phyloP scores from a whole-genome alignment of 2,797 vertebrate species.

The Anabacerthia variegaticeps region DNA sequence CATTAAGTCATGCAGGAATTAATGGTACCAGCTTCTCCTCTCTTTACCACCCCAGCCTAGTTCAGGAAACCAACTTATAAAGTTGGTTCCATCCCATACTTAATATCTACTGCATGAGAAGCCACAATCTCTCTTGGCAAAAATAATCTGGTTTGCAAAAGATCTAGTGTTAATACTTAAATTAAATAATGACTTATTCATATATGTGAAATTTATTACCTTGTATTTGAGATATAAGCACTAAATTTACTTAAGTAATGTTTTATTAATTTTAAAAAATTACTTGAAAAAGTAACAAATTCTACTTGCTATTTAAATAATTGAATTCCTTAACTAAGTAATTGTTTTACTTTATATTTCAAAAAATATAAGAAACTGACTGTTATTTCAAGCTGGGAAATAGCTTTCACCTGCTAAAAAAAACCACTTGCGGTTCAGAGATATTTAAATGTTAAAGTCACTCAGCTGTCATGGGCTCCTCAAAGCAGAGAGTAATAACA shows the following conservation, averaged over 20 bases:
- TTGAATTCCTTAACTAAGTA: constrained; percentile 39
- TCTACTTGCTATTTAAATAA: constrained; percentile 49
- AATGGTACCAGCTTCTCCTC: background rate
- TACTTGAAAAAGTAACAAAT: constrained; percentile 60
- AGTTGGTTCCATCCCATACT: background rate
- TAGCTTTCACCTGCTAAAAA: background rate
- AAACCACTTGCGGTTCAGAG: background rate
- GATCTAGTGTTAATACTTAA: constrained; percentile 30
- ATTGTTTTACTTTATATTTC: constrained; percentile 46
- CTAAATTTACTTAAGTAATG: constrained; percentile 62
- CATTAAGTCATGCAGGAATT: background rate
- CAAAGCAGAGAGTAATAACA: background rate
- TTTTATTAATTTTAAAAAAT: constrained; percentile 62
- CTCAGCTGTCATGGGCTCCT: background rate
- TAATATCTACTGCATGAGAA: background rate
- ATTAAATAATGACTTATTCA: constrained; percentile 64
- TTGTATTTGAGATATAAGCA: constrained; percentile 46
- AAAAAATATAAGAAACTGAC: constrained; percentile 3
- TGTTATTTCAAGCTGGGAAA: background rate
- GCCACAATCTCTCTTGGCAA: background rate
- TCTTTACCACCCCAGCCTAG: background rate
- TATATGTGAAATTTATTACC: constrained; percentile 54
- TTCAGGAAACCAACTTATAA: background rate
- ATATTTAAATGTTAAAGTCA: background rate
- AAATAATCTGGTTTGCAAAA: background rate